Conservation (phyloP, 2,113 vertebrate species). For the Columbina picui region DNA sequence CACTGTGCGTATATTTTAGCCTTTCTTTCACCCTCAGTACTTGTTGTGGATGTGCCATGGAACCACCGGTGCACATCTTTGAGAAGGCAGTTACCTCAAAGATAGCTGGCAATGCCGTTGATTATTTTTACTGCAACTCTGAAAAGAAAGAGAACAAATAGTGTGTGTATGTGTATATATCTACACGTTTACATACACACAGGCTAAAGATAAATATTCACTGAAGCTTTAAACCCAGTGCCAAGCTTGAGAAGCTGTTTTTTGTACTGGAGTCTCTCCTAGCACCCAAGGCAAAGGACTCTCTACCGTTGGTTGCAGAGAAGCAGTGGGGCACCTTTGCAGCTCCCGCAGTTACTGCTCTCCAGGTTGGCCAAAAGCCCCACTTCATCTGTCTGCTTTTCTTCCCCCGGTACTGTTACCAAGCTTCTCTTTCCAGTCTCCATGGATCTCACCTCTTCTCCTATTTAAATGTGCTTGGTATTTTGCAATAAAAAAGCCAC, state of each 20-base stretch:
- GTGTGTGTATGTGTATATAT: not conserved
- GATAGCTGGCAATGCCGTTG: not conserved
- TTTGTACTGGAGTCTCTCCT: not conserved
- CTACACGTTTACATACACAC: not conserved
- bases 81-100: not conserved
- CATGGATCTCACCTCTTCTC: not conserved
- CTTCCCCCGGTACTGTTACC: not conserved
- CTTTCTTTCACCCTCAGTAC: not conserved
- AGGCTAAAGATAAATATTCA: not conserved
- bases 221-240: not conserved
- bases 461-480: not conserved
- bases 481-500: not conserved
- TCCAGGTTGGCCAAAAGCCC: not conserved
- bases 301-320: not conserved
- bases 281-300: not conserved
- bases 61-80: not conserved
- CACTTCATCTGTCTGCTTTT: not conserved
- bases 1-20: not conserved
- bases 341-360: not conserved
- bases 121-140: constrained; percentile 2
- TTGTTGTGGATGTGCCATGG: not conserved
- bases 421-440: not conserved
- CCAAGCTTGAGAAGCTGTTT: not conserved
- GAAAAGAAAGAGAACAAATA: constrained; percentile 24
- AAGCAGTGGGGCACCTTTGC: not conserved